Evolutionary conservation across 2,888 invertebrate species (phyloP), one percentile per base, ranked within the genome.

Genomic region (Parascotia fuliginaria): DNA sequence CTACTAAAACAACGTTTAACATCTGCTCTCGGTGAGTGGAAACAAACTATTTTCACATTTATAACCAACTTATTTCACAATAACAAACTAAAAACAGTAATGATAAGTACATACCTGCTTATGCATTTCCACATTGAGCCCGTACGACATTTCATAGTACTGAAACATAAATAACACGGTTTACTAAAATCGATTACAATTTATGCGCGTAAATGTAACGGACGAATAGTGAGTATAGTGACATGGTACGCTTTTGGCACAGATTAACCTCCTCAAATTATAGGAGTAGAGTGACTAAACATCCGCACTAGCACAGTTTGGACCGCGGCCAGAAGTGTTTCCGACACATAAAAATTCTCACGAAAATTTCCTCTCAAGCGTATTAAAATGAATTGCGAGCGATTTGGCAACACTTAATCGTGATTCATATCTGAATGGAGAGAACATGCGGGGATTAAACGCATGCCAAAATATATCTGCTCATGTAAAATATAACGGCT

Each of bases 71-170:
- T 48, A 42, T 15, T 34, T 13, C 27, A 13, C 14, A 4, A 19
- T n/a, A 19, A 4, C n/a, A 4, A 24, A 7, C 24, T 16, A 27
- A 32, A 47, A 49, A 12, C 31, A 29, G 31, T 42, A 44, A 55
- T 36, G 34, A 57, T 6, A 39, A 9, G 61, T 66, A 86, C 95
- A 93, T 93, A 97, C 97, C 96, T 98, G 98, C 94, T 98, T 98
- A 92, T 98, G 98, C 97, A 98, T 97, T 93, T 98, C 98, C 85
- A 97, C 97, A 93, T 98, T 98, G 92, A 98, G 95, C 77, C 98
- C 98, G 93, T 98, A 98, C 49, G 98, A 98, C 98, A 98, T 98
- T 94, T 98, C 98, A 94, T 98, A 98, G 93, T 98, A 98, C 97
- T 98, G 96, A 79, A 96, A 96, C 90, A 93, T 82, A 93, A 92